These are phyloP conservation scores for Caenorhabditis imperialis DNA, from an alignment of 2,888 invertebrate species.

Conservation along the genomic window DNA sequence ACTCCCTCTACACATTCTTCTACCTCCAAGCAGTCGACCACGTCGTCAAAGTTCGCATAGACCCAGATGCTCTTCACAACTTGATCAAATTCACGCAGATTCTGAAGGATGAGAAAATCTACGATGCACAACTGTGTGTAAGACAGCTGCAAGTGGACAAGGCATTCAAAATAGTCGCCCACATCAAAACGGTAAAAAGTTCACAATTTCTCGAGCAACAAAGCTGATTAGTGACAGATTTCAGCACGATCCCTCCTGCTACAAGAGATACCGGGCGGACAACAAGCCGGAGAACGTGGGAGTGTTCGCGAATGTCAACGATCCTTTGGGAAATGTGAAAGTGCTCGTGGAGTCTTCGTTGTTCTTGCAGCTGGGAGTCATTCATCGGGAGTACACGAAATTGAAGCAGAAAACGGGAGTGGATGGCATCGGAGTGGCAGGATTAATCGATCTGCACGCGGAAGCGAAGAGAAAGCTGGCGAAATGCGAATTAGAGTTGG, in stretches of 20 bases:
- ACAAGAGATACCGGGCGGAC: constrained; percentile 15
- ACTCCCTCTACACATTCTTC: constrained; percentile 47
- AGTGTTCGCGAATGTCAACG: constrained; percentile 12
- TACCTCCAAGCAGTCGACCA: constrained; percentile 27
- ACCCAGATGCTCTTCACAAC: constrained; percentile 11
- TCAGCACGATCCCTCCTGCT: constrained; percentile 35
- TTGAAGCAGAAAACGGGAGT: background rate
- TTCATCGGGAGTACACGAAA: background rate
- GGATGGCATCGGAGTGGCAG: too few relatives aligned
- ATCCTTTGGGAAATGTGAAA: constrained; percentile 20
- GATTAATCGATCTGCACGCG: too few relatives aligned
- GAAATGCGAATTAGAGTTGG: too few relatives aligned
- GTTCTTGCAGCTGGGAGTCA: constrained; percentile 4
- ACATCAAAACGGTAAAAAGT: constrained; percentile 11
- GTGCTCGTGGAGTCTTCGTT: background rate
- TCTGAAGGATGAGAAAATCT: background rate
- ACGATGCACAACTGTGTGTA: constrained; percentile 22
- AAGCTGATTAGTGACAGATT: background rate
- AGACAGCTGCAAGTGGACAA: constrained; percentile 18
- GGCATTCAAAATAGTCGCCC: constrained; percentile 36
- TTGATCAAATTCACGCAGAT: constrained; percentile 6
- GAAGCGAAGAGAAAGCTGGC: background rate
- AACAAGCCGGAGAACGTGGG: background rate
- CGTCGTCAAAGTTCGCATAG: constrained; percentile 41
- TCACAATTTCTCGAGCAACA: constrained; percentile 7